A percentile compares a stretch with the other conserved stretches of the same genome.
Evolutionary conservation across 2,888 invertebrate genomes (phyloP).

Genomic region (Dolomedes plantarius): DNA sequence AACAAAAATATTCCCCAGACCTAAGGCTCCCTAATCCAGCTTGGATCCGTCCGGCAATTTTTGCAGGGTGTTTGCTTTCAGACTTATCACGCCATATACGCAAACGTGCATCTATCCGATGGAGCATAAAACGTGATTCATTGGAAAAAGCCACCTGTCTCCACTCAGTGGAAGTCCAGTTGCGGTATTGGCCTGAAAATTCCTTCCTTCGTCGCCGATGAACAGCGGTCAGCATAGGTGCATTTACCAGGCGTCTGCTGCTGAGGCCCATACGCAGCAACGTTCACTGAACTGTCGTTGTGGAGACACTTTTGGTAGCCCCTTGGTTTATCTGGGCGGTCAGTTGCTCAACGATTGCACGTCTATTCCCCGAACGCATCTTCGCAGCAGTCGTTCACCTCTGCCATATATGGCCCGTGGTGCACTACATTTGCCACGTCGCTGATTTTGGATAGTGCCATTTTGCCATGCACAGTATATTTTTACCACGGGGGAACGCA

Average conservation of each 20-base stretch:
- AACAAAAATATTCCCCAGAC: conserved; percentile 10
- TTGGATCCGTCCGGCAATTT: conserved; percentile 11
- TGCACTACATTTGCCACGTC: conserved; percentile 19
- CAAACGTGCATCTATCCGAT: background rate
- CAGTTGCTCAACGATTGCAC: background rate
- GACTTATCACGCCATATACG: conserved; percentile 7
- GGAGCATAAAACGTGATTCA: background rate
- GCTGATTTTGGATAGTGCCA: conserved; percentile 5
- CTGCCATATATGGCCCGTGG: conserved; percentile 21
- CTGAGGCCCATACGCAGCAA: background rate
- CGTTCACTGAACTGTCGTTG: too few species aligned
- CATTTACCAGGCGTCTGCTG: conserved; percentile 1
- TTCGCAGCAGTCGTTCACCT: conserved; percentile 16
- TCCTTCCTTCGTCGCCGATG: conserved; percentile 7
- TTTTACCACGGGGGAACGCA: conserved; percentile 13
- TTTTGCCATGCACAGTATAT: conserved; percentile 32
- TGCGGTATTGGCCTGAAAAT: conserved; percentile 10
- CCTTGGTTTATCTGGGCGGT: conserved; percentile 17
- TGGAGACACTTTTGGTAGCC: too few species aligned
- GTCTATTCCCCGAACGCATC: too few species aligned
- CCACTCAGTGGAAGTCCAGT: conserved; percentile 9
- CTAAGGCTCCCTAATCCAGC: conserved; percentile 17
- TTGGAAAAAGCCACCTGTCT: background rate
- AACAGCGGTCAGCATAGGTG: conserved; percentile 5
- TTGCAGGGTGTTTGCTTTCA: conserved; percentile 1